Evolutionary conservation across 2,113 vertebrate genomes (phyloP).

Genomic region (Oostethus manadensis): DNA sequence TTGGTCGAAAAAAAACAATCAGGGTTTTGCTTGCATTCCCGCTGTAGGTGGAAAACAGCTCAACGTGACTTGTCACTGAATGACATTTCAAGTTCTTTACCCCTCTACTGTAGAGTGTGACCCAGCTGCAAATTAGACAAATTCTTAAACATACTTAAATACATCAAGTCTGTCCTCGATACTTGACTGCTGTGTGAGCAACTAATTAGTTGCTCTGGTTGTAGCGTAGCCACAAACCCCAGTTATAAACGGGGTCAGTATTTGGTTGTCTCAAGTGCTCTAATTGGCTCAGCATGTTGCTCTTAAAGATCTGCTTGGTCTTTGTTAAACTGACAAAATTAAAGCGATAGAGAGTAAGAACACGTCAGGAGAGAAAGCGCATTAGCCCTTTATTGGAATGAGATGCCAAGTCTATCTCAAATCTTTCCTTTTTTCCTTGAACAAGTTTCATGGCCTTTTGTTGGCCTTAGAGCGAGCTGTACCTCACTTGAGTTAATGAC

Average conservation of each 20-base stretch:
- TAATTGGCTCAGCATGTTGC: slow-evolving; percentile 59
- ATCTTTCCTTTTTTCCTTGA: slow-evolving; percentile 31
- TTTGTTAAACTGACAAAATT: slow-evolving; percentile 61
- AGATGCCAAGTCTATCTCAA: slow-evolving; percentile 41
- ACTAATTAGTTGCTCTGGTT: slow-evolving; percentile 42
- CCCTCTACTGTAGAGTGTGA: slow-evolving; percentile 14
- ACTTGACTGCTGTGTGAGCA: slow-evolving; percentile 32
- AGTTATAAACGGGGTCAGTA: slow-evolving; percentile 36
- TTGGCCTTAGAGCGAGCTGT: slow-evolving; percentile 24
- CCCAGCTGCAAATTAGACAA: slow-evolving; percentile 43
- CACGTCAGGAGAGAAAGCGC: slow-evolving; percentile 15
- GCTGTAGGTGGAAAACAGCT: slow-evolving; percentile 6
- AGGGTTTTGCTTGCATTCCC: slow-evolving; percentile 14
- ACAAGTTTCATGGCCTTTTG: slow-evolving; percentile 46
- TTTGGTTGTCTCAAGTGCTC: slow-evolving; percentile 53
- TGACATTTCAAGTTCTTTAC: slow-evolving; percentile 33
- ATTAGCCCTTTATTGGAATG: slow-evolving; percentile 38
- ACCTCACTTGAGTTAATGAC: slow-evolving; percentile 50
- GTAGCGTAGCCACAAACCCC: slow-evolving; percentile 31
- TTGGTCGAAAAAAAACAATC: not conserved
- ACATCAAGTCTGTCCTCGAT: slow-evolving; percentile 38
- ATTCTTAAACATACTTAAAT: slow-evolving; percentile 46
- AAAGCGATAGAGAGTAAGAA: slow-evolving; percentile 35
- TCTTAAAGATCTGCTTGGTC: slow-evolving; percentile 36
- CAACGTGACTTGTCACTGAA: slow-evolving; percentile 26